These are phyloP conservation scores for Ploceus nigricollis DNA, from an alignment of 2,113 vertebrate genomes.

Conservation along the genomic window DNA sequence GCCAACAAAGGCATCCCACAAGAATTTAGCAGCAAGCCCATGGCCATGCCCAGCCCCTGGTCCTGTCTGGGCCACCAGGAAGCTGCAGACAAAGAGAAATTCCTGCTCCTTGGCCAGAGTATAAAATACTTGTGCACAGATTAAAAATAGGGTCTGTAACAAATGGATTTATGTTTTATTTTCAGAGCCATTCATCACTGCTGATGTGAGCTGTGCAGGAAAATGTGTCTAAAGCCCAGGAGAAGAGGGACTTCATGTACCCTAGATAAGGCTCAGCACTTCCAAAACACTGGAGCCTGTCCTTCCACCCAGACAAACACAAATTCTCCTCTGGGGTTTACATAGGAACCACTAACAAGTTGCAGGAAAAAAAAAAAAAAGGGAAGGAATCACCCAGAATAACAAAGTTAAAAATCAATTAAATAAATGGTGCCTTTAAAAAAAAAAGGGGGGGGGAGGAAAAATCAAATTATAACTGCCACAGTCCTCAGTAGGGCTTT, in stretches of 20 bases:
- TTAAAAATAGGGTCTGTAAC: conserved; percentile 19
- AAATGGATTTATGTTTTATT: background rate
- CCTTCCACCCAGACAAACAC: background rate
- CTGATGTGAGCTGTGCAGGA: background rate
- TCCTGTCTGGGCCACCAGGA: background rate
- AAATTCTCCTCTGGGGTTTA: background rate
- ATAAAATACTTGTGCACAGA: background rate
- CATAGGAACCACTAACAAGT: fast-evolving
- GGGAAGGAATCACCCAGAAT: background rate
- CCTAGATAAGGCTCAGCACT: background rate
- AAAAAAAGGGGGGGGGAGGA: fast-evolving
- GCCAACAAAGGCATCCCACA: background rate
- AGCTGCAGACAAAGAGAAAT: background rate
- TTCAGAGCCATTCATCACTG: conserved; percentile 7
- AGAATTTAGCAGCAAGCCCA: background rate
- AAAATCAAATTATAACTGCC: background rate
- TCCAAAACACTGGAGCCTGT: background rate
- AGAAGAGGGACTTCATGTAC: background rate
- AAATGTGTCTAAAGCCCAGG: background rate
- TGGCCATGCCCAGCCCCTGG: background rate
- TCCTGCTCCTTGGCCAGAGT: background rate
- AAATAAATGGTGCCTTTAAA: background rate
- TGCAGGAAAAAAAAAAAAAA: background rate
- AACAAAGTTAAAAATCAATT: background rate
- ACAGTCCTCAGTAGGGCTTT: background rate